A percentile compares a stretch with the other conserved stretches of the same genome.
These are phyloP conservation scores for Ctenochaetus hawaiiensis DNA, from an alignment of 2,797 vertebrate species.

Conservation along the genomic window DNA sequence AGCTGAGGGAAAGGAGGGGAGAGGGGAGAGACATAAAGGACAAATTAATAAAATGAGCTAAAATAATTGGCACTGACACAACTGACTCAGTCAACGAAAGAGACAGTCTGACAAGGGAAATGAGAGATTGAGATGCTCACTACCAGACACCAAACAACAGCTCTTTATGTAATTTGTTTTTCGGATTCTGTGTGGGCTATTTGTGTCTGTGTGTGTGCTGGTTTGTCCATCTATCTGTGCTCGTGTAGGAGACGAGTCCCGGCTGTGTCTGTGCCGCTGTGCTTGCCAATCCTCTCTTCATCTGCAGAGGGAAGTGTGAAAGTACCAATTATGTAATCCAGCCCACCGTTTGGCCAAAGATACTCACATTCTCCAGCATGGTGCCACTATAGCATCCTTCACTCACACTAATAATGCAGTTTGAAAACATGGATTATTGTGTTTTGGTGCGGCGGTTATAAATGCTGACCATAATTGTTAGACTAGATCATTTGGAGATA, in stretches of 20 bases:
- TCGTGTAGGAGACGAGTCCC: slow-evolving; percentile 60
- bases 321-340: slow-evolving; percentile 77
- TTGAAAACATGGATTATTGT: slow-evolving; percentile 3
- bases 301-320: slow-evolving; percentile 76
- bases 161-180: slow-evolving; percentile 72
- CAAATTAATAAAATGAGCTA: slow-evolving; percentile 42
- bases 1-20: slow-evolving; percentile 81
- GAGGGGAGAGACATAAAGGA: slow-evolving; percentile 9
- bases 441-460: background rate
- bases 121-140: slow-evolving; percentile 30
- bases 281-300: slow-evolving; percentile 73
- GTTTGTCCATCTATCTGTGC: slow-evolving; percentile 56
- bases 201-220: slow-evolving; percentile 55
- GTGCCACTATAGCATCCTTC: slow-evolving; percentile 44
- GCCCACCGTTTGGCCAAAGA: slow-evolving; percentile 63
- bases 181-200: slow-evolving; percentile 63
- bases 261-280: slow-evolving; percentile 52
- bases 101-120: slow-evolving; percentile 45
- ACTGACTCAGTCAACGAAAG: slow-evolving; percentile 15
- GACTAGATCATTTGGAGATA: background rate
- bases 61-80: slow-evolving; percentile 25
- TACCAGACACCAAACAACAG: slow-evolving; percentile 62
- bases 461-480: background rate
- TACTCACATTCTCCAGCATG: slow-evolving; percentile 36
- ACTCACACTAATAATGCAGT: slow-evolving; percentile 12